These are phyloP conservation scores for Scartelaos histophorus DNA, from an alignment of 2,113 vertebrate species.

Conservation along the genomic window DNA sequence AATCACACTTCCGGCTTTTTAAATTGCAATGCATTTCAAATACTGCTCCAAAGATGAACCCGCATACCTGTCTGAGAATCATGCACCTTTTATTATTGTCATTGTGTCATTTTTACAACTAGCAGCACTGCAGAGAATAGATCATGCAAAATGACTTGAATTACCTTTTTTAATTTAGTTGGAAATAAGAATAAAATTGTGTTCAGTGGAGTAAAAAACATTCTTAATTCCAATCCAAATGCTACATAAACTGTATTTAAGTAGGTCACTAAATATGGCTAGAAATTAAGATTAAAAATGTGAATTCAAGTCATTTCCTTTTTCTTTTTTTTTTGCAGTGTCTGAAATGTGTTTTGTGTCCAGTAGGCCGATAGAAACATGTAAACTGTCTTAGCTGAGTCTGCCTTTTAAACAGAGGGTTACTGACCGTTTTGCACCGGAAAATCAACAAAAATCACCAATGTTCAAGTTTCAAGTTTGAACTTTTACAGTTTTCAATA, in stretches of 20 bases:
- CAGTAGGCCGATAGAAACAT: neutral
- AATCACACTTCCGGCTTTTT: neutral
- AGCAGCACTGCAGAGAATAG: neutral
- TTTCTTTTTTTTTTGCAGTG: neutral
- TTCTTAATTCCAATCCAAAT: too few species aligned
- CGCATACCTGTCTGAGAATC: neutral
- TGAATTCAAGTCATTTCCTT: too few species aligned
- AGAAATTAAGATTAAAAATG: too few species aligned
- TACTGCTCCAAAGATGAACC: neutral
- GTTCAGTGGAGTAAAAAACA: too few species aligned
- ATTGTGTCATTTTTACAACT: neutral
- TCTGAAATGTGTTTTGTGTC: neutral
- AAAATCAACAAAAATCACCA: neutral
- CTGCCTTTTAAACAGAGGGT: neutral
- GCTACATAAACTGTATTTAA: too few species aligned
- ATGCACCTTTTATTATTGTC: constrained; percentile 68
- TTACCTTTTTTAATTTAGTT: too few species aligned
- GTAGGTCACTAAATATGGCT: too few species aligned
- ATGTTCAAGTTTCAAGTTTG: too few species aligned
- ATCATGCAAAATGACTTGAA: neutral
- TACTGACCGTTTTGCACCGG: neutral
- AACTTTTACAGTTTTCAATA: too few species aligned
- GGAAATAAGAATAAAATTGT: too few species aligned
- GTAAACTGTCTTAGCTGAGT: neutral
- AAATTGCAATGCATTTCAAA: neutral